Percentiles rank a stretch among this genome's conserved stretches.
phyloP scores from a whole-genome alignment of 1,140 invertebrate species.

The Cepaea nemoralis region DNA sequence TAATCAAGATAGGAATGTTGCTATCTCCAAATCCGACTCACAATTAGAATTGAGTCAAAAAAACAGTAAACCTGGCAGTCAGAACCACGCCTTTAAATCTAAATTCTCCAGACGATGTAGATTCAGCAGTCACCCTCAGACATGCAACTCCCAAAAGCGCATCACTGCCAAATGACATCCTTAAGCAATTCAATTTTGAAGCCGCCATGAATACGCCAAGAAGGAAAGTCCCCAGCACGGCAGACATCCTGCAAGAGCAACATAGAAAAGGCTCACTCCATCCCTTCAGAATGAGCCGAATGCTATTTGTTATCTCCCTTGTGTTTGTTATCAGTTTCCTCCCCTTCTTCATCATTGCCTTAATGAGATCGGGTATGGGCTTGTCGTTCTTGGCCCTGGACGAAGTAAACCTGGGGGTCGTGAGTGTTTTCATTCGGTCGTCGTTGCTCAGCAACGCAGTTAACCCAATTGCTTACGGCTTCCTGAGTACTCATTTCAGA shows the following conservation, averaged over 20 bases:
- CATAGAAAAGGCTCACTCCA: slow-evolving; percentile 7
- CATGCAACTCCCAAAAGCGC: background rate
- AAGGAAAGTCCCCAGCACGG: slow-evolving; percentile 12
- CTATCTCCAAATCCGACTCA: background rate
- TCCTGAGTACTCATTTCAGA: slow-evolving; percentile 54
- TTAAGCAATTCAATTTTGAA: background rate
- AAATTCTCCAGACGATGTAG: background rate
- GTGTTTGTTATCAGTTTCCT: slow-evolving; percentile 51
- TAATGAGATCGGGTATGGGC: slow-evolving; percentile 27
- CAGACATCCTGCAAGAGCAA: slow-evolving; percentile 30
- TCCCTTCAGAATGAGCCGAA: slow-evolving; percentile 43
- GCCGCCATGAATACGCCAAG: background rate
- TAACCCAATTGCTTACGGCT: slow-evolving; percentile 59
- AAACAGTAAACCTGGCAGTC: no score
- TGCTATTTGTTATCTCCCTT: slow-evolving; percentile 47
- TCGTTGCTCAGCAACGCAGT: slow-evolving; percentile 57
- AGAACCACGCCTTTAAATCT: background rate
- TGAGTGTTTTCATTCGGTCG: slow-evolving; percentile 54
- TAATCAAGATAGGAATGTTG: background rate
- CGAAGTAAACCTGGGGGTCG: slow-evolving; percentile 33
- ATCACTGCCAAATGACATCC: background rate
- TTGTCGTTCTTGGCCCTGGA: slow-evolving; percentile 26
- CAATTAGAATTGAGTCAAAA: background rate
- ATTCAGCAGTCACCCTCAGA: background rate
- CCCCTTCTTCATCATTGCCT: slow-evolving; percentile 46